Percentiles rank a stretch among this genome's conserved stretches.
Conservation (phyloP, 2,113 vertebrate species). For the Cariama cristata region DNA sequence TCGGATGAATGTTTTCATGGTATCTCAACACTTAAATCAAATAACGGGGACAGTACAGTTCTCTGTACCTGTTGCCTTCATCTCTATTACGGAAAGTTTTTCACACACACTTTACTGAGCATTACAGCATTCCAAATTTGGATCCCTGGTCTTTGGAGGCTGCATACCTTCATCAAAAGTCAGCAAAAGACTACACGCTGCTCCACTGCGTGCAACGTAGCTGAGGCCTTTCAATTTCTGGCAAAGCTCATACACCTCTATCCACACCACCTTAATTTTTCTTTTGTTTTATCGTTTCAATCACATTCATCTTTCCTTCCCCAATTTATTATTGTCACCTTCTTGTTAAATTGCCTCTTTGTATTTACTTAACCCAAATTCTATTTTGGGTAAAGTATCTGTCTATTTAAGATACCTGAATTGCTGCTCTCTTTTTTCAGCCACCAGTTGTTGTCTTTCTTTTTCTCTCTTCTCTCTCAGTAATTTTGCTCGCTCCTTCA, state of each 20-base stretch:
- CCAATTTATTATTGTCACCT: not conserved
- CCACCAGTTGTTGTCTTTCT: conserved; percentile 80
- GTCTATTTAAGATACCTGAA: conserved; percentile 80
- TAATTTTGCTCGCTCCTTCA: conserved; percentile 75
- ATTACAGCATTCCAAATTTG: not conserved
- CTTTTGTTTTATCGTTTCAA: not conserved
- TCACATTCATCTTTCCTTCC: not conserved
- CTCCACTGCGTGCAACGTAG: not conserved
- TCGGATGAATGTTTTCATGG: not conserved
- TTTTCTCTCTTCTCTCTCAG: conserved; percentile 83
- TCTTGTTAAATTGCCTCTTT: not conserved
- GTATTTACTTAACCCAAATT: not conserved
- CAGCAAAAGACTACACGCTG: not conserved
- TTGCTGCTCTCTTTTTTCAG: conserved; percentile 86
- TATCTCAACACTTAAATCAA: not conserved
- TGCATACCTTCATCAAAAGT: not conserved
- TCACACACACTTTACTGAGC: not conserved
- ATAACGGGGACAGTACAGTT: not conserved
- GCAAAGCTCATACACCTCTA: not conserved
- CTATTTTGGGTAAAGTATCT: not conserved
- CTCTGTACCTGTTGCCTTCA: not conserved
- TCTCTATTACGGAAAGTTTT: not conserved
- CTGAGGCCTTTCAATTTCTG: not conserved
- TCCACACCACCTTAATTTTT: not conserved
- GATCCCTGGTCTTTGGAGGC: not conserved